These are phyloP conservation scores for Nannospalax galili DNA, from an alignment of 2,113 vertebrate genomes.

Conservation along the genomic window DNA sequence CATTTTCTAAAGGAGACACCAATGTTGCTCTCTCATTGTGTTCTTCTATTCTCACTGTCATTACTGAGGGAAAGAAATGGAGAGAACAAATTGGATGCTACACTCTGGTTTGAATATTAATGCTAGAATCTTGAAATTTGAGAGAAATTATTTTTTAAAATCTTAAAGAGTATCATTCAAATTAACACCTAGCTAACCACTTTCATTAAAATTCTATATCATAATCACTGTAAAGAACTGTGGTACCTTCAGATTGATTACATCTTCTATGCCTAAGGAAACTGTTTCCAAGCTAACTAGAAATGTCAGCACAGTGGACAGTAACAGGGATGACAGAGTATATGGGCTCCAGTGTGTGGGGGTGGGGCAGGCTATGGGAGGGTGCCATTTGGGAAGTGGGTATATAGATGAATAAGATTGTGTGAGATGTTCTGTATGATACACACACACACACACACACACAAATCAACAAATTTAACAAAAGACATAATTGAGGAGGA, in stretches of 20 bases:
- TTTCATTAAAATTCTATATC: not conserved
- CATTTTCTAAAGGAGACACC: not conserved
- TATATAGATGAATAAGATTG: too few relatives aligned
- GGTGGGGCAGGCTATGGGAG: too few relatives aligned
- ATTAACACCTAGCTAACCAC: slow-evolving; percentile 13
- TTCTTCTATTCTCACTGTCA: not conserved
- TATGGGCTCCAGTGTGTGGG: too few relatives aligned
- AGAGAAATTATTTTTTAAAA: slow-evolving; percentile 48
- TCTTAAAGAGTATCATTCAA: not conserved
- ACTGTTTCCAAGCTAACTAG: slow-evolving; percentile 5
- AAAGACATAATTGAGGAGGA: too few relatives aligned
- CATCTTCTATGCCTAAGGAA: not conserved
- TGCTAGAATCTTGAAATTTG: not conserved
- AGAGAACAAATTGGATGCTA: not conserved
- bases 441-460: too few relatives aligned
- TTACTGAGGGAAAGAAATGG: not conserved
- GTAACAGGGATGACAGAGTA: too few relatives aligned
- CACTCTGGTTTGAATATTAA: not conserved
- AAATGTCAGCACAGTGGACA: too few relatives aligned
- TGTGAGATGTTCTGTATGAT: too few relatives aligned
- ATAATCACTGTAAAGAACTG: not conserved
- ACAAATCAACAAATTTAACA: too few relatives aligned
- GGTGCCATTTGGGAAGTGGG: too few relatives aligned
- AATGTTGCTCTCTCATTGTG: not conserved
- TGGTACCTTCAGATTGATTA: not conserved